These are phyloP conservation scores for Troilus luridus DNA, from an alignment of 2,888 invertebrate species.

Conservation along the genomic window DNA sequence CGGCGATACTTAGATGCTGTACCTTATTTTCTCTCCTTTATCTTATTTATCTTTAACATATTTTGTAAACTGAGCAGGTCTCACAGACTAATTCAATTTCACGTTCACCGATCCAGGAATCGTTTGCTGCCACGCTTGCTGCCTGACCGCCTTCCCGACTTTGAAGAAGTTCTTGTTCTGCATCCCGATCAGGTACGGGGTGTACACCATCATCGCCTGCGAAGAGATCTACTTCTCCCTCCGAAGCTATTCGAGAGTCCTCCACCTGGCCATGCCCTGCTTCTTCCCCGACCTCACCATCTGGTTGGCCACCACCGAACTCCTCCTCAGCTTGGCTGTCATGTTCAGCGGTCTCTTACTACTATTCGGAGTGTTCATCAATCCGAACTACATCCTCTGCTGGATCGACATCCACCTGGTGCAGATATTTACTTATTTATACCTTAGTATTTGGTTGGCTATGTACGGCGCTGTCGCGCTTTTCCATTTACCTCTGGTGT, in stretches of 20 bases:
- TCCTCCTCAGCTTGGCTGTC: background rate
- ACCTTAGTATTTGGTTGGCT: background rate
- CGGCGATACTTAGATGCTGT: too few relatives aligned
- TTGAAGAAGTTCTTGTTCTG: background rate
- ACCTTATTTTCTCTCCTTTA: too few relatives aligned
- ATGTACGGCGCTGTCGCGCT: too few relatives aligned
- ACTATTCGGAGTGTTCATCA: background rate
- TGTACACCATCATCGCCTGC: background rate
- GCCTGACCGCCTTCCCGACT: background rate
- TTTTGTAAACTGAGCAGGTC: too few relatives aligned
- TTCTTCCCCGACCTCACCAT: background rate
- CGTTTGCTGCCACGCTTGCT: background rate
- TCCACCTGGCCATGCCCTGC: background rate
- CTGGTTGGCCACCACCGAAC: background rate
- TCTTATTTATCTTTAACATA: too few relatives aligned
- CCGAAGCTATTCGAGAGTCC: background rate
- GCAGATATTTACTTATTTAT: background rate
- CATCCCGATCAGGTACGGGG: background rate
- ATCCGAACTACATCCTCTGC: background rate
- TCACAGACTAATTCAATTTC: too few relatives aligned
- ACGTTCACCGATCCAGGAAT: background rate
- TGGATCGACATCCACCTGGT: slow-evolving; percentile 22
- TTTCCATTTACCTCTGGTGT: background rate
- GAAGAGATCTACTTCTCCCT: slow-evolving; percentile 31
- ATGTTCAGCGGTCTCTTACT: background rate